phyloP scores from a whole-genome alignment of 2,888 invertebrate genomes.

The Willowsia nigromaculata region DNA sequence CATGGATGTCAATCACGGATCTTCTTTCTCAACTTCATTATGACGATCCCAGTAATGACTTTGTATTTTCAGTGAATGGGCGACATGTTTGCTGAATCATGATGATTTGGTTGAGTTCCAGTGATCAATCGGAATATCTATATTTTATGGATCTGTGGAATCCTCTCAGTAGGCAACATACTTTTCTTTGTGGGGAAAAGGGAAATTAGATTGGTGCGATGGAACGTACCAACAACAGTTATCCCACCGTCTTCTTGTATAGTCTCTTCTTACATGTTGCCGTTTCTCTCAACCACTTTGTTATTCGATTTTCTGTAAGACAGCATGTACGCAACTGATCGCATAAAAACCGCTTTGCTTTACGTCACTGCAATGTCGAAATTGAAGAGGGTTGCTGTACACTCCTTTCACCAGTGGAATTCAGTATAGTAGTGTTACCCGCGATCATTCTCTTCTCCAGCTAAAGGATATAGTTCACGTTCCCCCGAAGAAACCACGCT shows the following conservation, averaged over 20 bases:
- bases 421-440: too few relatives aligned
- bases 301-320: background rate
- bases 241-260: background rate
- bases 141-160: background rate
- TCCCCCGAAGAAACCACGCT: conserved; percentile 5
- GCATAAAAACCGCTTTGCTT: background rate
- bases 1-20: conserved; percentile 71
- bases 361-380: background rate
- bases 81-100: conserved; percentile 72
- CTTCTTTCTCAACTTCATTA: conserved; percentile 60
- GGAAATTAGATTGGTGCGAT: conserved; percentile 32
- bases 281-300: background rate
- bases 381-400: background rate
- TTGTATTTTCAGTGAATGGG: conserved; percentile 65
- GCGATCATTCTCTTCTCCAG: too few relatives aligned
- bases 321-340: background rate
- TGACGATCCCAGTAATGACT: conserved; percentile 70
- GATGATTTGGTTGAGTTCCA: conserved; percentile 46
- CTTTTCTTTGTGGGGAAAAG: background rate
- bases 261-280: background rate
- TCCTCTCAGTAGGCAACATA: background rate
- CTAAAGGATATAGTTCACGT: conserved; percentile 17
- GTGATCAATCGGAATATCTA: conserved; percentile 4
- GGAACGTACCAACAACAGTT: background rate
- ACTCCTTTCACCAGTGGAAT: background rate